Evolutionary conservation across 1,140 invertebrate genomes (phyloP), one percentile per base, ranked within the genome.

Genomic region (Cylas formicarius): DNA sequence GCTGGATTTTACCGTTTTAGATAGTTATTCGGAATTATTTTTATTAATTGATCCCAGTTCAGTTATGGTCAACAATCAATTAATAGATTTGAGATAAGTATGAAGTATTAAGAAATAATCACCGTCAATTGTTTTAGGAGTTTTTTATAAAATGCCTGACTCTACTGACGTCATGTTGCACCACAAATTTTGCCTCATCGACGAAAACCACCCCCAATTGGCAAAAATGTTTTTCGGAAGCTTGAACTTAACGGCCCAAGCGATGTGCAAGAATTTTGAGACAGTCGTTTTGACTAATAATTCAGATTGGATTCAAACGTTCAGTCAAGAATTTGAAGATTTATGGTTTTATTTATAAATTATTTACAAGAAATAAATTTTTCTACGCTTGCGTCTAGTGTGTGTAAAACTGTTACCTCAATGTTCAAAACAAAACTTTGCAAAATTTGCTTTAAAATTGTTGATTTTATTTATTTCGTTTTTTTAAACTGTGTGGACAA

Each of bases 131-230:
- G 20, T 57, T 55, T 35, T 32, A 61, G 60, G 56, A 23, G 43
- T 60, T 27, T 19, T 20, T 18, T 43, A 44, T 9, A 54, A 55
- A 46, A 43, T 46, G n/a, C 50, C 46, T n/a, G 21, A 16, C 10
- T 19, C 39, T 18, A 9, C 14, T 21, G 21, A 53, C 16, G 33
- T 37, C 38, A 43, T 56, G 20, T 53, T 62, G 51, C 60, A 62
- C 34, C 58, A 62, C 26, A 62, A 62, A 34, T 62, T 54, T 42
- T 57, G 56, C 48, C 4, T 60, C 21, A 52, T 57, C 34, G 60
- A 62, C 51, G 55, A 56, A 44, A 46, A 44, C n/a, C 40, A 57
- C 33, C 10, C 18, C 23, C 11, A 36, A 13, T 13, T 9, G 23
- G 41, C 46, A 10, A 56, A 59, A 53, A 41, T 59, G 34, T 57